Conservation (phyloP, 2,113 vertebrate species). For the Channa argus region DNA sequence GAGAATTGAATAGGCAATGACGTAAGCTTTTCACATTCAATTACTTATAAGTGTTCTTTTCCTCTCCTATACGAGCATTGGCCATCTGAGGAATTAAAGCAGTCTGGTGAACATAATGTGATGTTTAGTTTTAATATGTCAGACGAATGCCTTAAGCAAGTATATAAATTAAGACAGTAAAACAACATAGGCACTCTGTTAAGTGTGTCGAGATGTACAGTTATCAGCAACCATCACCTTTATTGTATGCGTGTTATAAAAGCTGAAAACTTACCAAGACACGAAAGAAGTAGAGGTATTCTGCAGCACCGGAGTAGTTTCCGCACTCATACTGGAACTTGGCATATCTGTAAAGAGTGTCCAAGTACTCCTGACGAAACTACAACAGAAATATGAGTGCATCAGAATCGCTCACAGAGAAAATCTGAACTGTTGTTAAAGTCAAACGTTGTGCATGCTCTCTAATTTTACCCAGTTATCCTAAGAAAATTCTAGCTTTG, state of each 20-base stretch:
- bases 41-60: constrained; percentile 71
- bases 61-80: constrained; percentile 31
- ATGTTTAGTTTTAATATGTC: constrained; percentile 55
- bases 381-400: constrained; percentile 61
- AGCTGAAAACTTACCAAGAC: constrained; percentile 90
- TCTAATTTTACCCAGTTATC: background rate
- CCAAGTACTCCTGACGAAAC: constrained; percentile 98
- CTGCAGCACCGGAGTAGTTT: constrained; percentile 98
- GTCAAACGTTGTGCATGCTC: background rate
- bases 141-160: constrained; percentile 25
- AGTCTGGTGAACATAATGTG: constrained; percentile 49
- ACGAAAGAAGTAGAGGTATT: constrained; percentile 98
- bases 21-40: constrained; percentile 74
- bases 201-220: constrained; percentile 30
- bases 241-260: constrained; percentile 8
- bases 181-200: constrained; percentile 39
- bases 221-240: constrained; percentile 21
- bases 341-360: constrained; percentile 97
- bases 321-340: constrained; percentile 99
- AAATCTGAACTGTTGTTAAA: constrained; percentile 6
- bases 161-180: constrained; percentile 37
- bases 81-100: constrained; percentile 60
- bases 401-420: constrained; percentile 20
- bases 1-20: constrained; percentile 73
- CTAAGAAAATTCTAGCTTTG: background rate